These are phyloP conservation scores for Labia minor DNA, from an alignment of 2,888 invertebrate species.

Conservation along the genomic window DNA sequence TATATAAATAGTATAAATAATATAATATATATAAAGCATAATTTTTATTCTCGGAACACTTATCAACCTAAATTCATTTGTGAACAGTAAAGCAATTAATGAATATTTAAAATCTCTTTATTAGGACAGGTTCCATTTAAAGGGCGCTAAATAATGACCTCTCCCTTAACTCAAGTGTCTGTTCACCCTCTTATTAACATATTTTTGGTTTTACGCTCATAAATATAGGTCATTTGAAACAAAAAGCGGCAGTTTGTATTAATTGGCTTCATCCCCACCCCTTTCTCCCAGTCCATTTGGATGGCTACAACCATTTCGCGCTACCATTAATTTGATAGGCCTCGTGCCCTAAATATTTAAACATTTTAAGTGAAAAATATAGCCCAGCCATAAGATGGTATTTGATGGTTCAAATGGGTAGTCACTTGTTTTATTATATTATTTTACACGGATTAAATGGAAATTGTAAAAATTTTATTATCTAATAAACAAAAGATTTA, in stretches of 20 bases:
- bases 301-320: neutral
- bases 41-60: too few species aligned
- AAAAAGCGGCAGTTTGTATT: conserved; percentile 8
- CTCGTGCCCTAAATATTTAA: neutral
- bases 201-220: neutral
- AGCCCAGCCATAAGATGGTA: neutral
- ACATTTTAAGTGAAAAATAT: neutral
- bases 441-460: too few species aligned
- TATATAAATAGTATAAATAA: too few species aligned
- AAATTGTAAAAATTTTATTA: too few species aligned
- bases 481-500: too few species aligned
- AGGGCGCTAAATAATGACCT: neutral
- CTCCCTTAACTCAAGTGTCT: neutral
- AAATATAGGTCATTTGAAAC: neutral
- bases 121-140: neutral
- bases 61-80: too few species aligned
- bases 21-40: too few species aligned
- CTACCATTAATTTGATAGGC: neutral
- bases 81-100: neutral
- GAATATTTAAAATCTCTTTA: conserved; percentile 3
- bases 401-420: too few species aligned
- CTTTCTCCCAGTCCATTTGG: neutral
- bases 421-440: too few species aligned
- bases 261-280: neutral
- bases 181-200: neutral